Conservation (phyloP, 2,888 invertebrate species). For the Lysandra bellargus region DNA sequence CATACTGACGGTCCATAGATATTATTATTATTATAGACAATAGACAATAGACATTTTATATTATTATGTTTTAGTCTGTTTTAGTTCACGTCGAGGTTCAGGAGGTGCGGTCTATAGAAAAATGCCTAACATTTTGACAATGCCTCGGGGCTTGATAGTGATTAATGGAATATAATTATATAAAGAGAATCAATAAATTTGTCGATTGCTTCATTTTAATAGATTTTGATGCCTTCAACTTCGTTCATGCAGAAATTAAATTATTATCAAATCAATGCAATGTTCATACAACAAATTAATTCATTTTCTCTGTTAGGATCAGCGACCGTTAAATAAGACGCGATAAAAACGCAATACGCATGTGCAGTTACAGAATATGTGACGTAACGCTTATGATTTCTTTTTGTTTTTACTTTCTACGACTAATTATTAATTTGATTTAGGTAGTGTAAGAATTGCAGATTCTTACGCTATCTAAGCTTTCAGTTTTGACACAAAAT, state of each 20-base stretch:
- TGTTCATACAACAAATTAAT: conserved; percentile 31
- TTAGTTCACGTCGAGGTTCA: no score
- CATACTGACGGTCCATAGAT: no score
- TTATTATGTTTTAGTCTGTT: no score
- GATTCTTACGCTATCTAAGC: neutral
- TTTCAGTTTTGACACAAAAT: neutral
- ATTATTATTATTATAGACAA: no score
- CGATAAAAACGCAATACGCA: conserved; percentile 46
- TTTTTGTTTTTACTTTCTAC: neutral
- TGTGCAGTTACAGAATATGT: conserved; percentile 41
- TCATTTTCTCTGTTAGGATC: conserved; percentile 61
- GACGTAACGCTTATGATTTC: neutral
- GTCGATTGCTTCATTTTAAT: neutral
- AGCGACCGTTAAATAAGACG: conserved; percentile 48
- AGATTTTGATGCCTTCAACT: neutral
- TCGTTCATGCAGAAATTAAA: neutral
- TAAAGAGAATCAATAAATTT: neutral
- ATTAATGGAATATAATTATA: neutral
- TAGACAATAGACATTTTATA: no score
- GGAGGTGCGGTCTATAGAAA: no score
- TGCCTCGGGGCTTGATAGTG: neutral
- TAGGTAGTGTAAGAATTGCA: neutral
- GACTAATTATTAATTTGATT: neutral
- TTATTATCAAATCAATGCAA: neutral
- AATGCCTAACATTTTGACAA: neutral